These are phyloP conservation scores for Cryptotis parvus DNA, from an alignment of 2,113 vertebrate genomes.

Conservation along the genomic window DNA sequence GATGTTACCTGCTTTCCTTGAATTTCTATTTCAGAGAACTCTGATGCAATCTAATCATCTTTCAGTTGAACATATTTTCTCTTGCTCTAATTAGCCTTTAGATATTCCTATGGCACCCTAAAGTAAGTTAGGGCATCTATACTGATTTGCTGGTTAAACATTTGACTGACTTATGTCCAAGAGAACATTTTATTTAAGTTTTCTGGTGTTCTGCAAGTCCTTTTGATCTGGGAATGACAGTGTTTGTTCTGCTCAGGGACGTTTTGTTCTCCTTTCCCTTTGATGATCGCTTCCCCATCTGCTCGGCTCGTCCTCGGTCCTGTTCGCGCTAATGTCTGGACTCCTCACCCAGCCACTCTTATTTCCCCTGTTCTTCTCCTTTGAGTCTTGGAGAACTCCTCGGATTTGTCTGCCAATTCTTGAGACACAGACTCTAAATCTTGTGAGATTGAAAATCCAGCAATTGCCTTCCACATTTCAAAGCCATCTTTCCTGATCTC, in stretches of 20 bases:
- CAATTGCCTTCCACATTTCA: background rate
- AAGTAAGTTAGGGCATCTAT: constrained; percentile 37
- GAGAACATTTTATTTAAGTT: constrained; percentile 47
- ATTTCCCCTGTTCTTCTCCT: constrained; percentile 17
- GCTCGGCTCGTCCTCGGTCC: background rate
- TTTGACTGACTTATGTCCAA: constrained; percentile 19
- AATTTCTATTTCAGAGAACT: constrained; percentile 24
- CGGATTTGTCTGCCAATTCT: constrained; percentile 21
- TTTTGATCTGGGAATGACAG: constrained; percentile 48
- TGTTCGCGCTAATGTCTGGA: background rate
- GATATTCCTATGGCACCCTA: background rate
- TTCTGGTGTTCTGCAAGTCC: background rate
- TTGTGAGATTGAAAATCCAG: background rate
- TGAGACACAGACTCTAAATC: background rate
- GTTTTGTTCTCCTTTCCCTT: constrained; percentile 44
- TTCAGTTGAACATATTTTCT: background rate
- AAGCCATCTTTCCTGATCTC: background rate
- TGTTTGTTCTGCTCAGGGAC: constrained; percentile 5
- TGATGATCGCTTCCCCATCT: constrained; percentile 50
- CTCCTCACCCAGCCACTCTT: constrained; percentile 25
- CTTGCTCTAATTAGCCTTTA: background rate
- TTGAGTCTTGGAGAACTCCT: constrained; percentile 1
- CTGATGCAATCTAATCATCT: background rate
- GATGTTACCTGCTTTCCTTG: background rate
- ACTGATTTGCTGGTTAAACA: constrained; percentile 10